Conservation (phyloP, 1,140 invertebrate genomes). For the Acromyrmex heyeri region DNA sequence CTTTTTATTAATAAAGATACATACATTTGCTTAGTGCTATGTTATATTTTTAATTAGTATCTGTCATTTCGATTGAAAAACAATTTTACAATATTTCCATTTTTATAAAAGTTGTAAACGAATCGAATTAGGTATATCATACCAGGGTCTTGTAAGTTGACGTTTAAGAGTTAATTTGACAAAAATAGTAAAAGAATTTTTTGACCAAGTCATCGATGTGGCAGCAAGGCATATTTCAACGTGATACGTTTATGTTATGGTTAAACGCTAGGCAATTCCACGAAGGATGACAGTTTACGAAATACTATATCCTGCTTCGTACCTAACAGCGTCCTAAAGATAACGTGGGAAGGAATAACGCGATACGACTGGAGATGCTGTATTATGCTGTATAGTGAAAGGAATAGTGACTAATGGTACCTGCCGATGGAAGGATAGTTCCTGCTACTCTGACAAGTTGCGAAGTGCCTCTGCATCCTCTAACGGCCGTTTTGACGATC, state of each 20-base stretch:
- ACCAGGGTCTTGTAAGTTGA: no score
- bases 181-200: neutral
- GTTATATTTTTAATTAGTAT: no score
- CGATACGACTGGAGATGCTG: constrained; percentile 37
- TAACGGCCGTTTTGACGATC: constrained; percentile 15
- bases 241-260: neutral
- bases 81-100: no score
- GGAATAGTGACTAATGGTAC: constrained; percentile 63
- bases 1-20: no score
- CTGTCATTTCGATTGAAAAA: no score
- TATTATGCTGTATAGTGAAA: constrained; percentile 18
- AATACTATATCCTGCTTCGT: constrained; percentile 36
- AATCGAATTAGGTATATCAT: no score
- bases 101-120: no score
- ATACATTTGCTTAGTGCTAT: no score
- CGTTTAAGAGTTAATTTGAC: no score
- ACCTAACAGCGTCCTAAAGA: constrained; percentile 50
- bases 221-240: neutral
- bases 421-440: constrained; percentile 31
- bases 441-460: neutral
- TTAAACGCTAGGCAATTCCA: neutral
- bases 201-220: neutral
- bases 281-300: constrained; percentile 43
- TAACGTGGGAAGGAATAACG: constrained; percentile 54
- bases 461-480: neutral